Base-by-base conservation (phyloP, 2,797 vertebrate genomes). In the Australoheros facetus region DNA sequence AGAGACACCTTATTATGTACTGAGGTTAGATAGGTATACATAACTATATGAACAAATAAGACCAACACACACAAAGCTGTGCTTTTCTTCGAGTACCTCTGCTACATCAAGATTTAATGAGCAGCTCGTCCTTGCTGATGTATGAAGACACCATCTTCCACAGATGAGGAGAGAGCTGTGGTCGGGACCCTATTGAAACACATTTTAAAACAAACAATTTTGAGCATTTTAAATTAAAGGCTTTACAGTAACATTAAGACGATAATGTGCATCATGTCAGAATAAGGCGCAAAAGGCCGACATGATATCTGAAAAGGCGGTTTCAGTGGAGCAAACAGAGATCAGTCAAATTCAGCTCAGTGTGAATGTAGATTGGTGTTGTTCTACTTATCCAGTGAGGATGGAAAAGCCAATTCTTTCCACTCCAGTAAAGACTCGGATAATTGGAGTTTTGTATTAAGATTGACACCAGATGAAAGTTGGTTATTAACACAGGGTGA, bases 401-500 rank as follows among this genome's bases (percentile, higher is more conserved):
- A 89, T 91, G 85, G 84, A 92, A 86, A 89, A 92, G 88, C 86
- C 90, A 91, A 91, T 92, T 91, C 88, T 95, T 95, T 95, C 92
- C 92, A 93, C 91, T 89, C 84, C 89, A 94, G 90, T 93, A 94
- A 93, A 91, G 94, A 92, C 92, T 91, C 85, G 74, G 92, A 93
- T 95, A 95, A 94, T 95, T 95, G 91, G 90, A 92, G 85, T 91
- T 92, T 89, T 90, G 82, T 93, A 95, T 95, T 91, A 96, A 95
- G 95, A 96, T 91, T 95, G 95, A 95, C 95, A 95, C 89, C 90
- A 92, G 93, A 95, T 93, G 89, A 94, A 94, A 95, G 92, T 92
- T 88, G 82, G 92, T 92, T 94, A 95, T 95, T 95, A 95, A 95
- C 92, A 93, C 82, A 54, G 91, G 94, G 91, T 94, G 94, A 95